Evolutionary conservation across 35 echinoderm and acorn worm species (phyloP), one percentile per base, ranked within the genome.

Genomic region (Ophiothrix spiculata): DNA sequence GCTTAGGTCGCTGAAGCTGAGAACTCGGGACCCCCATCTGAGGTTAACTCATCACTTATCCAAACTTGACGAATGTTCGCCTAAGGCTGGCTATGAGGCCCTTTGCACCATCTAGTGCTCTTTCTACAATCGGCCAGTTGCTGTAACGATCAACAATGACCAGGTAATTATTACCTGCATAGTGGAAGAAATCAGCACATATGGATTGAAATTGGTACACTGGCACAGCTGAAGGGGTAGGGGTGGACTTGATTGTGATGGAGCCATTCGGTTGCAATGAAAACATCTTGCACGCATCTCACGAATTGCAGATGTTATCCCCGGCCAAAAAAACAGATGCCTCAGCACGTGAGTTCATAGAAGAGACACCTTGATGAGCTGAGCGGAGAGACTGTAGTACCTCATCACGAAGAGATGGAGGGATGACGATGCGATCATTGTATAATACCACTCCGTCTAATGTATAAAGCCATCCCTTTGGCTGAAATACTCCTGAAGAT

Each of bases 381-480:
- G 88, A 81, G 79, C 84, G 60, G 33, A 90, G 80, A 29, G 88
- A 45, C 40, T 90, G 46, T 4, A 90, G 88, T n/a, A 90, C 80
- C 1, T 76, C 56, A 25, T 89, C 78, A 74, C 78, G 79, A 33
- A 89, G 79, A 39, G 78, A 74, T 15, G 87, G 87, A 12, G 80
- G 83, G 31, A 91, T 91, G 75, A 91, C 54, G 3, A 92, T 86
- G 40, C 77, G 84, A 21, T 87, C 85, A 31, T 78, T 80, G 77
- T 77, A 88, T 19, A 92, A 33, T 1, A 75, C 56, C 31, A 92
- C 77, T 23, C 90, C 85, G 35, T 92, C 85, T 19, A 92, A 83
- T 37, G 31, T 80, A 45, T 49, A 79, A 32, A 54, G 84, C 39
- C 39, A 34, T 83, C 54, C 23, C 81, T 45, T 16, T 60, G 37